Evolutionary conservation across 2,797 vertebrate species (phyloP).

Genomic region (Pangasius krempfi): DNA sequence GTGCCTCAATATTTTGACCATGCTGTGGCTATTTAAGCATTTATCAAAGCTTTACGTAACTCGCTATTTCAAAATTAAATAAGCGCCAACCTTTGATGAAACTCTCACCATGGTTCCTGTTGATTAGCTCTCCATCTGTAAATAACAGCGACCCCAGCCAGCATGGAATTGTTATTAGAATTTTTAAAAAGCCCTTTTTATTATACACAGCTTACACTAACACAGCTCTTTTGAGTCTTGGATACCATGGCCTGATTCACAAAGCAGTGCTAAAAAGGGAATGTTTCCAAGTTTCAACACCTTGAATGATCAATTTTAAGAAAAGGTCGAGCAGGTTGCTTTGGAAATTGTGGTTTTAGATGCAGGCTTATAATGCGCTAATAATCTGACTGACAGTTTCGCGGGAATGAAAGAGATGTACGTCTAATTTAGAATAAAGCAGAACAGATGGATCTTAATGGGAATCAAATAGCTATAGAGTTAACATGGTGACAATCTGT

Average conservation of each 20-base stretch:
- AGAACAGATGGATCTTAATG: background rate
- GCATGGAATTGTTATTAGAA: constrained; percentile 28
- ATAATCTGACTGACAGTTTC: background rate
- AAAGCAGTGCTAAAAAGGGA: background rate
- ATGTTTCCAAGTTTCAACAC: background rate
- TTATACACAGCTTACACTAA: constrained; percentile 23
- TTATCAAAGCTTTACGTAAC: constrained; percentile 35
- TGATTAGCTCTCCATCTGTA: constrained; percentile 37
- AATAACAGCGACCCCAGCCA: background rate
- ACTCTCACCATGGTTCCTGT: constrained; percentile 22
- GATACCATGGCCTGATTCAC: background rate
- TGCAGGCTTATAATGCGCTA: background rate
- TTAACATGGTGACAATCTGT: background rate
- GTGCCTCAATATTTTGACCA: background rate
- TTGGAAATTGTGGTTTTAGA: background rate
- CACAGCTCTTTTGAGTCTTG: constrained; percentile 26
- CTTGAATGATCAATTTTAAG: background rate
- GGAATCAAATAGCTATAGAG: background rate
- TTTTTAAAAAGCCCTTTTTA: background rate
- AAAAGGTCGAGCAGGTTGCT: background rate
- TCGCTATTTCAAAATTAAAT: constrained; percentile 39
- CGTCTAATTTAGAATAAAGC: background rate
- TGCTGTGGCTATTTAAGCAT: background rate
- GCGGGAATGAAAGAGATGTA: background rate
- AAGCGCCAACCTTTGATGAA: constrained; percentile 39